phyloP scores from a whole-genome alignment of 1,140 invertebrate species.

The Cylas formicarius region DNA sequence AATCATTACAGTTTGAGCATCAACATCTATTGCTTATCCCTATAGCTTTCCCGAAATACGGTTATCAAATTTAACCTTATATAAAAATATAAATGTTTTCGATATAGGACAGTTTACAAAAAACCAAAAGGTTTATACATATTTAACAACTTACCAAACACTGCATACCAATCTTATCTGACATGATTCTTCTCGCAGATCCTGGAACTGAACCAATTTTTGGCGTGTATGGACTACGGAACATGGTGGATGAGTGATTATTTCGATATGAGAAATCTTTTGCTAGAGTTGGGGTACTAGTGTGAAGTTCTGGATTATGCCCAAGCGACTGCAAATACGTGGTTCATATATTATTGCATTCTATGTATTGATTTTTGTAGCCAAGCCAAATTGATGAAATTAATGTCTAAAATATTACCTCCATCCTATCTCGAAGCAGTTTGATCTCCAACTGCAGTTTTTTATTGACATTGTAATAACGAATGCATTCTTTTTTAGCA shows the following conservation, averaged over 20 bases:
- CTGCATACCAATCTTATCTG: neutral
- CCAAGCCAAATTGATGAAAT: neutral
- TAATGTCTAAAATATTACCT: constrained; percentile 17
- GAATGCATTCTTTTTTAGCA: constrained; percentile 26
- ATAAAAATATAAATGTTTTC: neutral
- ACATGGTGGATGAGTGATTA: constrained; percentile 5
- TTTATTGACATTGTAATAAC: constrained; percentile 18
- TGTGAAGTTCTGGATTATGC: no score
- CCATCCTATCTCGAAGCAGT: constrained; percentile 21
- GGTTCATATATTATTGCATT: no score
- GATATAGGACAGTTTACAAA: neutral
- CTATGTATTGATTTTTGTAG: no score
- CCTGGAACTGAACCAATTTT: constrained; percentile 1
- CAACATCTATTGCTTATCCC: no score
- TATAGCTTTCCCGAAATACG: no score
- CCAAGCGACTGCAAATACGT: constrained; percentile 4
- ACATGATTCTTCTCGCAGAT: constrained; percentile 1
- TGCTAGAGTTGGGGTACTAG: constrained; percentile 13
- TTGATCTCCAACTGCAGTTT: constrained; percentile 26
- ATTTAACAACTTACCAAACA: neutral
- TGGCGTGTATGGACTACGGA: constrained; percentile 5
- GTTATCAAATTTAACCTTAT: no score
- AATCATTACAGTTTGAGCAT: no score
- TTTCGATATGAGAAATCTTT: constrained; percentile 4
- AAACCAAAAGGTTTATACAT: neutral